Base-by-base conservation (phyloP, 2,888 invertebrate species). In the Acanthococcus lagerstroemiae region DNA sequence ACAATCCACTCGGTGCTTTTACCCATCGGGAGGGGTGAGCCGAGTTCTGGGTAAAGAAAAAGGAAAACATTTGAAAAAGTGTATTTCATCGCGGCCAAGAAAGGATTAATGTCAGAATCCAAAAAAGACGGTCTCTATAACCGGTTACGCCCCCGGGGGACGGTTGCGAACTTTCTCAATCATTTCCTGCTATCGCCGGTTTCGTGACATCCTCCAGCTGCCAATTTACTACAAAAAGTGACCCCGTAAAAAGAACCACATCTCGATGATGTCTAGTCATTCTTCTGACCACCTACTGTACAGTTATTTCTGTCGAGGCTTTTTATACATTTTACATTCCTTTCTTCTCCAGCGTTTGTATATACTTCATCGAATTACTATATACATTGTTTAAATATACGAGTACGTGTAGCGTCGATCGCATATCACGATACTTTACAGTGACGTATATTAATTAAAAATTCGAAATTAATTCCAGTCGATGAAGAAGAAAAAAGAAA, bases 361-460 rank as follows among this genome's bases (percentile, higher is more conserved):
- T 37, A 37, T 37, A n/a, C 37, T 37, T 2, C 3, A 37, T 37
- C 37, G 3, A 37, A 9, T 37, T n/a, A n/a, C n/a, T 15, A n/a
- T 15, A 37, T 37, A 37, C 37, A 37, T 9, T 37, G n/a, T 9
- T 9, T 37, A 37, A n/a, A n/a, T 37, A 37, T 9, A n/a, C 37
- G 37, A 37, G n/a, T 37, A 37, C 37, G 37, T 37, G 52, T 52
- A 24, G 22, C 52, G 15, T 22, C 21, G 52, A 52, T 15, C 52
- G 24, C 21, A 52, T 52, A 48, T 48, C 37, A 37, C 37, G 37
- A 37, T 37, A 24, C 52, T 24, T 52, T 24, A 6, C 15, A 52
- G 52, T 22, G 22, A 52, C 37, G 37, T 37, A 37, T 52, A 52
- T 52, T 52, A 52, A 52, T 52, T 52, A 52, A 52, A 24, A 52